Evolutionary conservation across 2,888 invertebrate genomes (phyloP).

Genomic region (Agonum fuliginosum): DNA sequence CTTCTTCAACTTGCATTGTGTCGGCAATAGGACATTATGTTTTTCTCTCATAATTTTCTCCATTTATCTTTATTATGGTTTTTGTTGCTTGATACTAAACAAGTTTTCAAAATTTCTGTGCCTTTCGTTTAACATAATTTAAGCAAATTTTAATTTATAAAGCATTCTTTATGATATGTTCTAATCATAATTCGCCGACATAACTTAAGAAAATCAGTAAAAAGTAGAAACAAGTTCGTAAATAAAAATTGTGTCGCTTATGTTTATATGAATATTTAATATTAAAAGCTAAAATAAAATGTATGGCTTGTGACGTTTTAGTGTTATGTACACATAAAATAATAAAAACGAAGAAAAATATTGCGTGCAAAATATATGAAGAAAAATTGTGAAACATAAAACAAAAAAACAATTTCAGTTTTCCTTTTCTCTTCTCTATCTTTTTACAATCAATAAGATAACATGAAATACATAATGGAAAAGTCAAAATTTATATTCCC

Average conservation of each 20-base stretch:
- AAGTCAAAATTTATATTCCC: background rate
- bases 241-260: too few relatives aligned
- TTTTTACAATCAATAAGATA: background rate
- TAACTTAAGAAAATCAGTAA: background rate
- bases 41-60: background rate
- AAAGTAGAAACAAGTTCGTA: constrained; percentile 8
- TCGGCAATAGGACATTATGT: background rate
- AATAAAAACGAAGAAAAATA: constrained; percentile 6
- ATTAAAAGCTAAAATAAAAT: constrained; percentile 9
- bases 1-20: constrained; percentile 7
- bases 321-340: constrained; percentile 22
- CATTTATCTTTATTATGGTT: background rate
- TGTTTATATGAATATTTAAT: constrained; percentile 10
- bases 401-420: constrained; percentile 3
- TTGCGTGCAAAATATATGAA: constrained; percentile 19
- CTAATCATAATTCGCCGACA: background rate
- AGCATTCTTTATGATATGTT: background rate
- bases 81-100: background rate
- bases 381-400: background rate
- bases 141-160: background rate
- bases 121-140: background rate
- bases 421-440: constrained; percentile 4
- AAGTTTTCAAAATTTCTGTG: background rate
- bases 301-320: background rate
- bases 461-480: too few relatives aligned